A percentile compares a stretch with the other conserved stretches of the same genome.
Conservation (phyloP, 2,113 vertebrate genomes). For the Alectura lathami region DNA sequence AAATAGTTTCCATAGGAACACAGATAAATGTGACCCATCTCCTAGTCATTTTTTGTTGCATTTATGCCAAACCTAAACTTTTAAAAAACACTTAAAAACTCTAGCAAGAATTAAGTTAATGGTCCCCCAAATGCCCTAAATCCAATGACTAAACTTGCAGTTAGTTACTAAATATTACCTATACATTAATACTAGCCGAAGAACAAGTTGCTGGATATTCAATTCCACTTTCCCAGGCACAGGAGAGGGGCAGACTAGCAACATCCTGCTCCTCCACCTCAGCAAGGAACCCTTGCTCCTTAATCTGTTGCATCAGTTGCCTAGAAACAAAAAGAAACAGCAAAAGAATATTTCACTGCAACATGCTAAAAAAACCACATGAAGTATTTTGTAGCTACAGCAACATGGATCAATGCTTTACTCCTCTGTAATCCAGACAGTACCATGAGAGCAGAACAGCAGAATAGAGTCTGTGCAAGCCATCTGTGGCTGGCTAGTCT, state of each 20-base stretch:
- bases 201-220: constrained; percentile 82
- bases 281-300: constrained; percentile 74
- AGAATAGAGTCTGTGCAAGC: neutral
- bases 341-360: neutral
- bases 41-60: constrained; percentile 80
- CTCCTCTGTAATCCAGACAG: neutral
- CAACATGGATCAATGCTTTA: neutral
- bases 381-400: neutral
- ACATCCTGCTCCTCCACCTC: constrained; percentile 78
- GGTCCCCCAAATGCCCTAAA: constrained; percentile 73
- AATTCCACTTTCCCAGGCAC: constrained; percentile 87
- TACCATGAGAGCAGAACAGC: neutral
- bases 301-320: constrained; percentile 90
- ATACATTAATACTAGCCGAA: constrained; percentile 83
- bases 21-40: constrained; percentile 89
- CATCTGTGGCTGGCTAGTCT: neutral
- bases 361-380: neutral
- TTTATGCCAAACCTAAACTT: constrained; percentile 69
- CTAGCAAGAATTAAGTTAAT: constrained; percentile 80
- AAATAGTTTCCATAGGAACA: constrained; percentile 99
- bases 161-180: constrained; percentile 64
- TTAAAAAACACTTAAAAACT: constrained; percentile 67
- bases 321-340: constrained; percentile 56
- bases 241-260: constrained; percentile 81
- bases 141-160: constrained; percentile 61